Conservation (phyloP, 2,797 vertebrate genomes). For the Varecia variegata region DNA sequence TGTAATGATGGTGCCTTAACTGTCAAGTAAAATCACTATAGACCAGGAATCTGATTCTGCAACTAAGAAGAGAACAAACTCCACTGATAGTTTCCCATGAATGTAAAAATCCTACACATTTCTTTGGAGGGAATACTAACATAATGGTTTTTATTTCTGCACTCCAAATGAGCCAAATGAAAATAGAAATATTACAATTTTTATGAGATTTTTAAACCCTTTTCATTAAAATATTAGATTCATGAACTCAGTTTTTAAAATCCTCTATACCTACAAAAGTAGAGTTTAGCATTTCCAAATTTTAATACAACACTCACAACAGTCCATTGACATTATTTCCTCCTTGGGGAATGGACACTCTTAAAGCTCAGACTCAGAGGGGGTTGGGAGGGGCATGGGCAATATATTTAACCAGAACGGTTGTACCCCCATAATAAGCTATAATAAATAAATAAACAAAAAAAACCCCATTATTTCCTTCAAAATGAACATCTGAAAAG, state of each 20-base stretch:
- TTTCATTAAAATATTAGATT: constrained; percentile 1
- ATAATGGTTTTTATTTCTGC: background rate
- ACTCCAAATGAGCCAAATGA: background rate
- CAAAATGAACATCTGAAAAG: background rate
- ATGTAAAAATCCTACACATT: background rate
- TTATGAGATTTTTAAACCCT: background rate
- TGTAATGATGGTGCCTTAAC: background rate
- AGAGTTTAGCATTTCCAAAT: background rate
- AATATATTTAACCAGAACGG: no score
- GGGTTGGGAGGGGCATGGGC: no score
- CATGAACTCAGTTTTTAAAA: background rate
- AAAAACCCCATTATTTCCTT: background rate
- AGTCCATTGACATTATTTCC: background rate
- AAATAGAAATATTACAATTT: constrained; percentile 13
- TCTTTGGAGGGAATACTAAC: background rate
- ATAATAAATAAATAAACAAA: no score
- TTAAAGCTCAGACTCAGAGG: no score
- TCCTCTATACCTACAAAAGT: background rate
- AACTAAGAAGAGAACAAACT: background rate
- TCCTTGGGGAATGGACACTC: no score
- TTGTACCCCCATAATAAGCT: no score
- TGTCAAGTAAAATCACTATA: background rate
- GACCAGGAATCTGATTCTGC: background rate
- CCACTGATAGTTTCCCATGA: background rate
- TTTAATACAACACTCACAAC: background rate